These are phyloP conservation scores for Muschampia plurimacula DNA, from an alignment of 2,888 invertebrate genomes.

Conservation along the genomic window DNA sequence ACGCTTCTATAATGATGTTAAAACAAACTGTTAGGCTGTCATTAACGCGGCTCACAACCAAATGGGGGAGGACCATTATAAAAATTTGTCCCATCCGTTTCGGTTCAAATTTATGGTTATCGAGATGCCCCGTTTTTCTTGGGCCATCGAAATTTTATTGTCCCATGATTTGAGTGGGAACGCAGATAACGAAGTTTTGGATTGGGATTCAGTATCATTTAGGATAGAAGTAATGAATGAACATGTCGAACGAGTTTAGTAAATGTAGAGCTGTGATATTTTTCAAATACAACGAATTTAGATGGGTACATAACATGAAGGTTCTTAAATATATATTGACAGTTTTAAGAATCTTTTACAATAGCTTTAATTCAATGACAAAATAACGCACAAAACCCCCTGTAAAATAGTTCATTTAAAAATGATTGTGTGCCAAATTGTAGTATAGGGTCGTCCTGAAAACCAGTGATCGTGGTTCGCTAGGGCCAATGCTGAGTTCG, in stretches of 20 bases:
- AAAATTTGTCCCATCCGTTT: constrained; percentile 86
- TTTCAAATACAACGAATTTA: neutral
- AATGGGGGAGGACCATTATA: constrained; percentile 84
- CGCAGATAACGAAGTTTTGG: constrained; percentile 81
- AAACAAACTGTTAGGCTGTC: constrained; percentile 85
- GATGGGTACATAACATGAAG: neutral
- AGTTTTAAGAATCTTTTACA: too few species aligned
- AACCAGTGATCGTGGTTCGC: too few species aligned
- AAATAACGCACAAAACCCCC: too few species aligned
- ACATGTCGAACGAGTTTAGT: constrained; percentile 52
- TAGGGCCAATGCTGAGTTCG: too few species aligned
- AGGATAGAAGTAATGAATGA: constrained; percentile 67
- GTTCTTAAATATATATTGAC: too few species aligned
- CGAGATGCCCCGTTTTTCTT: constrained; percentile 79
- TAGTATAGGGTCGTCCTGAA: too few species aligned
- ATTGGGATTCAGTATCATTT: constrained; percentile 69
- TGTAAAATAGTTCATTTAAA: too few species aligned
- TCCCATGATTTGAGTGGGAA: constrained; percentile 81
- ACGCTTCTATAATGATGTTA: constrained; percentile 85
- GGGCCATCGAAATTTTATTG: constrained; percentile 80
- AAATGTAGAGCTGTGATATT: constrained; percentile 9
- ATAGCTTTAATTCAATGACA: too few species aligned
- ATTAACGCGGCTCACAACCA: constrained; percentile 79
- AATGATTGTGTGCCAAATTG: too few species aligned
- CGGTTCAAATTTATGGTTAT: constrained; percentile 84